Conservation (phyloP, 2,797 vertebrate genomes). For the Acipenser ruthenus region DNA sequence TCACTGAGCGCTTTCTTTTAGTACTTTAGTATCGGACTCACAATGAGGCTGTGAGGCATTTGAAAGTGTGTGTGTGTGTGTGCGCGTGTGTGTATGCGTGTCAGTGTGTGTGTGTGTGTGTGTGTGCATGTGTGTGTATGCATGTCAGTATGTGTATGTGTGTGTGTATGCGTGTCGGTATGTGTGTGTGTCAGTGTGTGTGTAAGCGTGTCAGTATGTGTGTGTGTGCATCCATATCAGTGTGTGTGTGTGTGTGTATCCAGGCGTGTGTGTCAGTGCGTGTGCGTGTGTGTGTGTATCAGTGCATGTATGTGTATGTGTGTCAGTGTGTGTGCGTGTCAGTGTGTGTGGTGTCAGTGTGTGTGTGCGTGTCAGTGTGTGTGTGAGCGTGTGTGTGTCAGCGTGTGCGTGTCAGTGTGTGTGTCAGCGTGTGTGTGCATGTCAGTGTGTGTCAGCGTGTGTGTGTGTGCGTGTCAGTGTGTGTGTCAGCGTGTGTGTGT, state of each 20-base stretch:
- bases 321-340: background rate
- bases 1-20: too few species aligned
- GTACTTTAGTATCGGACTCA: too few species aligned
- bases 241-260: too few species aligned
- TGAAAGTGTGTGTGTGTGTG: constrained; percentile 5
- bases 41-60: background rate
- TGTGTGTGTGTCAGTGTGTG: constrained; percentile 4
- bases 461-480: background rate
- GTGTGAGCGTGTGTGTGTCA: background rate
- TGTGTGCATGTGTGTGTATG: too few species aligned
- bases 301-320: too few species aligned
- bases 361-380: too few species aligned
- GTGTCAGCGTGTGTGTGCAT: too few species aligned
- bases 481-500: background rate
- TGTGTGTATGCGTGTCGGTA: constrained; percentile 1
- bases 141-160: background rate
- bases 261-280: too few species aligned
- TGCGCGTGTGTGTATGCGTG: background rate
- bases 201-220: background rate
- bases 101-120: background rate
- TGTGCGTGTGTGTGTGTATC: too few species aligned
- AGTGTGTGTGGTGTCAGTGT: too few species aligned
- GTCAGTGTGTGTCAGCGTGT: too few species aligned
- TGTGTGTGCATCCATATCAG: constrained; percentile 1
- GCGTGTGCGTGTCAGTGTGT: constrained; percentile 4